phyloP scores from a whole-genome alignment of 2,888 invertebrate species.

The Agrenia bidenticulata region DNA sequence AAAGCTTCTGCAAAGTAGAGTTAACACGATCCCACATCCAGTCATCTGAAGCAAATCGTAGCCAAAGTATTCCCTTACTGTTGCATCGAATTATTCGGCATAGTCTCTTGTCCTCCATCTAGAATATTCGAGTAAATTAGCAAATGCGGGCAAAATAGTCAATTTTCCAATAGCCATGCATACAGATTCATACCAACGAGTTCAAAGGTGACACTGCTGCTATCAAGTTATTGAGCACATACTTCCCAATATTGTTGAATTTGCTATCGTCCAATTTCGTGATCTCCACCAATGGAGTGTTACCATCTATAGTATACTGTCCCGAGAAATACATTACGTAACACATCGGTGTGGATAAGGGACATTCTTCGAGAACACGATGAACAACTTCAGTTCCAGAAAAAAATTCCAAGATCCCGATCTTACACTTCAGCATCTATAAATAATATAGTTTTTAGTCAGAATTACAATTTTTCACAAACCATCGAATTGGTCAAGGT shows the following conservation, averaged over 20 bases:
- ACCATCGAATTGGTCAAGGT: no score
- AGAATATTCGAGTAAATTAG: no score
- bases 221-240: not conserved
- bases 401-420: not conserved
- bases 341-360: not conserved
- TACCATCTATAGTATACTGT: not conserved
- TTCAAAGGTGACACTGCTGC: not conserved
- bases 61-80: no score
- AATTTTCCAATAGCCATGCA: no score
- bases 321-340: conserved; percentile 2
- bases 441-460: no score
- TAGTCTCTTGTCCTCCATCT: no score
- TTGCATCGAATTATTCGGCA: no score
- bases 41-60: no score
- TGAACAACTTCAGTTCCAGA: not conserved
- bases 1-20: no score
- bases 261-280: not conserved
- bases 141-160: no score
- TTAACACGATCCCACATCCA: no score
- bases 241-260: not conserved
- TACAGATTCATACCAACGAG: not conserved
- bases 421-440: not conserved
- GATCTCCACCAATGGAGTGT: not conserved
- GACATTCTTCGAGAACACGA: not conserved
- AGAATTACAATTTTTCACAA: no score